These are phyloP conservation scores for Acanthococcus lagerstroemiae DNA, from an alignment of 2,888 invertebrate species.

Conservation along the genomic window DNA sequence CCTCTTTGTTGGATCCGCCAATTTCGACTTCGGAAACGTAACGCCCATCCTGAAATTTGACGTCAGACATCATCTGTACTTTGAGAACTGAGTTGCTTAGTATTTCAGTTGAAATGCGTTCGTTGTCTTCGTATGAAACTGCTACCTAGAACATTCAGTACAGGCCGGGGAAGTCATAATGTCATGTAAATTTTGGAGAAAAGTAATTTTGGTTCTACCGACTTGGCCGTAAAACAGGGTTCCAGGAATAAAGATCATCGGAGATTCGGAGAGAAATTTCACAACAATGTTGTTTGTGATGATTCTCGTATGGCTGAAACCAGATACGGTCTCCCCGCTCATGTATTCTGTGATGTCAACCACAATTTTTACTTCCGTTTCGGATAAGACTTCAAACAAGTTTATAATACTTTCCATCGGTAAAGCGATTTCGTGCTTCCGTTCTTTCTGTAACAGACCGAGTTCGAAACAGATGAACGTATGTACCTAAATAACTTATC, in stretches of 20 bases:
- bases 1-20: not conserved
- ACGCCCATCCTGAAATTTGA: conserved; percentile 12
- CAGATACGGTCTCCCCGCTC: conserved; percentile 42
- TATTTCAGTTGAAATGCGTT: conserved; percentile 39
- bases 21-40: conserved; percentile 35
- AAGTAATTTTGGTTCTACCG: conserved; percentile 37
- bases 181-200: conserved; percentile 1
- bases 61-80: conserved; percentile 37
- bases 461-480: no score
- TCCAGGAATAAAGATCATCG: conserved; percentile 48
- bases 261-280: conserved; percentile 44
- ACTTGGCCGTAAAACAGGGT: conserved; percentile 46
- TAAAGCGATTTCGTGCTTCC: conserved; percentile 32
- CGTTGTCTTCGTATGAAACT: conserved; percentile 40
- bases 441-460: conserved; percentile 34
- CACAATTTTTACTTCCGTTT: conserved; percentile 40
- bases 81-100: conserved; percentile 37
- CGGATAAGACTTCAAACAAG: conserved; percentile 35
- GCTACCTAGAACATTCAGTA: conserved; percentile 37
- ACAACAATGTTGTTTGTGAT: conserved; percentile 44
- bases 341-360: conserved; percentile 42
- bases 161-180: no score
- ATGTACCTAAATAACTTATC: not conserved
- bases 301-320: conserved; percentile 44
- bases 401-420: conserved; percentile 32